Conservation (phyloP, 2,888 invertebrate species). For the Hirtodrosophila confusa region DNA sequence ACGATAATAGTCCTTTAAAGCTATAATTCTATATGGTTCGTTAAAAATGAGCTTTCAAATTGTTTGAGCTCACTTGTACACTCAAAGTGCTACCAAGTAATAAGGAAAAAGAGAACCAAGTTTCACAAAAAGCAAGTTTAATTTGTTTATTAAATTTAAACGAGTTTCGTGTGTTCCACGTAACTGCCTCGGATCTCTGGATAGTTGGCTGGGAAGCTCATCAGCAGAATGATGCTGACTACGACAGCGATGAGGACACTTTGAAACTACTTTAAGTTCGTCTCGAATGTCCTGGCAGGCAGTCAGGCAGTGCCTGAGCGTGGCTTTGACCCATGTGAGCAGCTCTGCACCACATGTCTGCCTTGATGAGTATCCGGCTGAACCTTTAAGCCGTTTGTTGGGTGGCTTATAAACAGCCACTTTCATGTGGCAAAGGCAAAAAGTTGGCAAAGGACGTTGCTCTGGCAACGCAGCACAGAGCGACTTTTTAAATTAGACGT, state of each 20-base stretch:
- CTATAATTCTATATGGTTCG: too few species aligned
- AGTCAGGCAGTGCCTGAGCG: constrained; percentile 9
- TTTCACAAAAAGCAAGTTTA: constrained; percentile 64
- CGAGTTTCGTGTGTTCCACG: constrained; percentile 51
- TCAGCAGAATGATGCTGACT: constrained; percentile 29
- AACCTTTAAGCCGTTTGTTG: constrained; percentile 49
- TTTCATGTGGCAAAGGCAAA: constrained; percentile 36
- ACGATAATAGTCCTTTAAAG: too few species aligned
- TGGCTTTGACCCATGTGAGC: constrained; percentile 49
- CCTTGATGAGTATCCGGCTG: constrained; percentile 18
- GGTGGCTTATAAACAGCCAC: constrained; percentile 34
- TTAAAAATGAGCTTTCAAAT: too few species aligned
- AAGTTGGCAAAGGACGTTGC: constrained; percentile 35
- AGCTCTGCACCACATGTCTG: constrained; percentile 19
- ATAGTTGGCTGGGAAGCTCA: constrained; percentile 39
- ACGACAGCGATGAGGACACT: constrained; percentile 56
- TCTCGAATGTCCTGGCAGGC: constrained; percentile 24
- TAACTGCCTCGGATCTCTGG: constrained; percentile 5
- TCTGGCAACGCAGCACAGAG: background rate
- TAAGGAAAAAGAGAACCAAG: constrained; percentile 20
- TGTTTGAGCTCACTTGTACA: constrained; percentile 5
- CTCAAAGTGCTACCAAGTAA: background rate
- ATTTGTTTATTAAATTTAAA: constrained; percentile 80
- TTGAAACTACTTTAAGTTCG: constrained; percentile 74
- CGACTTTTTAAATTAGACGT: constrained; percentile 74